Evolutionary conservation across 1,140 invertebrate genomes (phyloP).

Genomic region (Diabrotica undecimpunctata): DNA sequence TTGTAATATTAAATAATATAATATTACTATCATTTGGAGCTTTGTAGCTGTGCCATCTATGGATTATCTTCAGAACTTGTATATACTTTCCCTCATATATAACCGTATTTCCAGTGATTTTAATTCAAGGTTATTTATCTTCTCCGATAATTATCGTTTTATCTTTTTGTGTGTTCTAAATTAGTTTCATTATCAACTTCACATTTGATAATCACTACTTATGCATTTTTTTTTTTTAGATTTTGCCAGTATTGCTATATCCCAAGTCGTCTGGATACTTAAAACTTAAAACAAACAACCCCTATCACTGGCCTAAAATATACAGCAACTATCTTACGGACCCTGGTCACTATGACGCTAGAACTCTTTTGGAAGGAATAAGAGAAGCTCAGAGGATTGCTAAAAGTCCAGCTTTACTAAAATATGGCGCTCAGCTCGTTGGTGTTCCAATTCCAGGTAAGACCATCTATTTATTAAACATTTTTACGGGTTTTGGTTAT

Average conservation of each 20-base stretch:
- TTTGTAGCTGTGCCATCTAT: too few species aligned
- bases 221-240: slow-evolving; percentile 47
- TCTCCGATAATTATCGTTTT: too few species aligned
- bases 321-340: slow-evolving; percentile 62
- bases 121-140: too few species aligned
- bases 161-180: too few species aligned
- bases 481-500: too few species aligned
- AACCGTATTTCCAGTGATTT: too few species aligned
- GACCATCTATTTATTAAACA: not conserved
- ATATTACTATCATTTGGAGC: too few species aligned
- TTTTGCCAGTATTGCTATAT: slow-evolving; percentile 69
- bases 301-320: slow-evolving; percentile 60
- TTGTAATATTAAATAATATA: too few species aligned
- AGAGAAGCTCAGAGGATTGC: slow-evolving; percentile 42
- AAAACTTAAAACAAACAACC: slow-evolving; percentile 57
- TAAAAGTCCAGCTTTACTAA: slow-evolving; percentile 43
- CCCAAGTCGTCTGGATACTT: slow-evolving; percentile 64
- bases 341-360: slow-evolving; percentile 47
- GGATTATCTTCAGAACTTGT: too few species aligned
- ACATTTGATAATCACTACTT: not conserved
- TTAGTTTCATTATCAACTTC: not conserved
- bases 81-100: too few species aligned
- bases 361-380: slow-evolving; percentile 45
- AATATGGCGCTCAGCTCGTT: slow-evolving; percentile 47
- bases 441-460: slow-evolving; percentile 45